A percentile compares a stretch with the other conserved stretches of the same genome.
phyloP scores from a whole-genome alignment of 1,140 invertebrate species.

The Steinernema feltiae region DNA sequence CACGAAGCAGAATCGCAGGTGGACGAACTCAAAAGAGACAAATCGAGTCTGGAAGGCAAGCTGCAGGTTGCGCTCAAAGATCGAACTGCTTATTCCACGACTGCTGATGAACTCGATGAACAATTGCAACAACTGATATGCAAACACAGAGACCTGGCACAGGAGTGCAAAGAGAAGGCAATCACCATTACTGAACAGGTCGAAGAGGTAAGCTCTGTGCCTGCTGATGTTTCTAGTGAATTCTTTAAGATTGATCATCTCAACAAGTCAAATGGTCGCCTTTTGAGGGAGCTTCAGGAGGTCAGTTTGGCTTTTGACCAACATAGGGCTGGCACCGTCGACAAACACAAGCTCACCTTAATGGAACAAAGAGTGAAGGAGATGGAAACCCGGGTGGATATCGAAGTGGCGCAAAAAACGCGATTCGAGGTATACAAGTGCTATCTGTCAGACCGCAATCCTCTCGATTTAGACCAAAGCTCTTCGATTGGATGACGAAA shows the following conservation, averaged over 20 bases:
- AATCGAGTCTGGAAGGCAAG: conserved; percentile 23
- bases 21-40: conserved; percentile 6
- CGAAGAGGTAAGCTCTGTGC: conserved; percentile 20
- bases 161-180: conserved; percentile 20
- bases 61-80: conserved; percentile 21
- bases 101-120: not conserved
- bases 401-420: conserved; percentile 7
- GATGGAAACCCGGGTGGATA: conserved; percentile 11
- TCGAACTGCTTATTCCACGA: not conserved
- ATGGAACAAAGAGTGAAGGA: conserved; percentile 21
- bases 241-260: conserved; percentile 11
- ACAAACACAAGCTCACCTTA: conserved; percentile 21
- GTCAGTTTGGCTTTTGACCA: conserved; percentile 15
- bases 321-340: conserved; percentile 12
- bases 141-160: conserved; percentile 6
- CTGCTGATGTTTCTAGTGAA: not conserved
- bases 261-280: not conserved
- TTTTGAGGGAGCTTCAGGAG: conserved; percentile 7
- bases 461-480: conserved; percentile 4
- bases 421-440: conserved; percentile 14
- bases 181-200: conserved; percentile 27
- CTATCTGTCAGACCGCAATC: not conserved
- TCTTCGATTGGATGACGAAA: conserved; percentile 17
- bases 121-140: not conserved
- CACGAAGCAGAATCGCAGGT: conserved; percentile 21